A percentile compares a stretch with the other conserved stretches of the same genome.
Evolutionary conservation across 2,797 vertebrate genomes (phyloP).

Genomic region (Spinibarbus caldwelli): DNA sequence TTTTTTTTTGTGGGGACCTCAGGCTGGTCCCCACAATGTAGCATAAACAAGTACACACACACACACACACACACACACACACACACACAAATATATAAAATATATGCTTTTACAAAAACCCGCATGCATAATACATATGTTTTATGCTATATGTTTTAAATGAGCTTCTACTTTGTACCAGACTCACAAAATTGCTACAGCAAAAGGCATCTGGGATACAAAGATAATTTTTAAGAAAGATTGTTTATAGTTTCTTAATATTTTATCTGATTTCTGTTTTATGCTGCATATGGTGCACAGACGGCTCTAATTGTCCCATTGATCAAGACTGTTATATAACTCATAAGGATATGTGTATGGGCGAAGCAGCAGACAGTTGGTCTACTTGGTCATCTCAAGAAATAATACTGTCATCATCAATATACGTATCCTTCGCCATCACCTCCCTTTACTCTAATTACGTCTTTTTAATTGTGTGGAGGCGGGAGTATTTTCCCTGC

Average conservation of each 20-base stretch:
- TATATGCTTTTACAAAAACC: not conserved
- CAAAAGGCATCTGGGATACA: not conserved
- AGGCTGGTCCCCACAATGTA: too few relatives aligned
- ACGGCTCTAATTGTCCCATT: not conserved
- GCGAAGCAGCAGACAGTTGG: conserved; percentile 3
- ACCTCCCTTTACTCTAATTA: conserved; percentile 37
- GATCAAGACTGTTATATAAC: conserved; percentile 17
- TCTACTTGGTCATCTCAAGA: conserved; percentile 2
- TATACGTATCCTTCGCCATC: conserved; percentile 7
- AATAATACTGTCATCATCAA: conserved; percentile 10
- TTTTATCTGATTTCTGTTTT: not conserved
- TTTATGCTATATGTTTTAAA: not conserved
- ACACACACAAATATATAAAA: too few relatives aligned
- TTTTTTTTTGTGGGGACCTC: too few relatives aligned
- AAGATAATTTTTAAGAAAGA: not conserved
- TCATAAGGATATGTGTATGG: not conserved
- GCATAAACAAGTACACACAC: too few relatives aligned
- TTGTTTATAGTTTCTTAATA: not conserved
- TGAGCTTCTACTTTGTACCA: too few relatives aligned
- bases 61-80: too few relatives aligned
- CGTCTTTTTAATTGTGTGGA: conserved; percentile 44
- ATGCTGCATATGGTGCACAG: not conserved
- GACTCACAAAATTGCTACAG: not conserved
- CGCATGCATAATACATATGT: not conserved
- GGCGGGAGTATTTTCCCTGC: conserved; percentile 16